Evolutionary conservation across 2,888 invertebrate species (phyloP).

Genomic region (Xestia sexstrigata): DNA sequence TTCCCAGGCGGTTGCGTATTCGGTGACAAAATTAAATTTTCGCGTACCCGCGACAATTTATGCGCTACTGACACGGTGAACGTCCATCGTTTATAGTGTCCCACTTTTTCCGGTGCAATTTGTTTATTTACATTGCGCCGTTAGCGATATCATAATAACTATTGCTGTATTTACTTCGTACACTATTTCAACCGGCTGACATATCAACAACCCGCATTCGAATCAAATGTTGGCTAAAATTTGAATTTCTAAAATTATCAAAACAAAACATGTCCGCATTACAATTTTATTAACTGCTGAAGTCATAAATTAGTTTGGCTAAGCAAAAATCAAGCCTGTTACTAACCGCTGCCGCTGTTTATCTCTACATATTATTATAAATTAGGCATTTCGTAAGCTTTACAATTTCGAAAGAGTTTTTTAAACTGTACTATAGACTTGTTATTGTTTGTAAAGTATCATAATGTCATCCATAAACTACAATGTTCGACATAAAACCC

Average conservation of each 20-base stretch:
- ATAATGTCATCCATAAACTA: slow-evolving; percentile 53
- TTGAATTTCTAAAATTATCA: slow-evolving; percentile 4
- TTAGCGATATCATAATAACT: slow-evolving; percentile 37
- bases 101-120: slow-evolving; percentile 77
- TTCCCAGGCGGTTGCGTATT: slow-evolving; percentile 87
- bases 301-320: slow-evolving; percentile 1
- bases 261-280: slow-evolving; percentile 23
- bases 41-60: slow-evolving; percentile 79
- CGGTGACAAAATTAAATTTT: slow-evolving; percentile 88
- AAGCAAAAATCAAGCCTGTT: not conserved
- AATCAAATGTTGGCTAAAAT: not conserved
- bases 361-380: slow-evolving; percentile 14
- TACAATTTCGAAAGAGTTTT: not conserved
- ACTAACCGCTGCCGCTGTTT: not conserved
- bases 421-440: slow-evolving; percentile 4
- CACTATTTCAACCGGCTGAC: not conserved
- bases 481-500: slow-evolving; percentile 67
- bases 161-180: not conserved
- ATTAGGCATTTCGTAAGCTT: slow-evolving; percentile 4
- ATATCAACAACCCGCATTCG: slow-evolving; percentile 6
- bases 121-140: slow-evolving; percentile 70
- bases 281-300: slow-evolving; percentile 24
- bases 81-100: slow-evolving; percentile 74
- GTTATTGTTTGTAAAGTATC: slow-evolving; percentile 38
- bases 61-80: slow-evolving; percentile 88